Percentiles rank a stretch among this genome's conserved stretches.
Evolutionary conservation across 2,797 vertebrate species (phyloP).

Genomic region (Okamejei kenojei): DNA sequence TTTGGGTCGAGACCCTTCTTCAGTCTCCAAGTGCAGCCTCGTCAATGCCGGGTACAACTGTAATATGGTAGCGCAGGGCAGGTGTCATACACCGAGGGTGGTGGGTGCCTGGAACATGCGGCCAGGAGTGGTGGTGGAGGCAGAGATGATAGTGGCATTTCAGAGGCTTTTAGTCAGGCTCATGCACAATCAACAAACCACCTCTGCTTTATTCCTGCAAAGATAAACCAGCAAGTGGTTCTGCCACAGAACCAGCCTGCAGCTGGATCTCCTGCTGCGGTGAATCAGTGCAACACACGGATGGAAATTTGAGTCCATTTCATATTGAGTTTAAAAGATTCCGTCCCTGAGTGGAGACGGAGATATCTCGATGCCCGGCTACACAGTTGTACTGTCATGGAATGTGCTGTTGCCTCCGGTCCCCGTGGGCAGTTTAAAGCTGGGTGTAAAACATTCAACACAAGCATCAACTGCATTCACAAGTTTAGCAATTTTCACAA

Average conservation of each 20-base stretch:
- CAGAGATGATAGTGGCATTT: too few relatives aligned
- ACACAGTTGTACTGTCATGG: not conserved
- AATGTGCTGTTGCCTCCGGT: not conserved
- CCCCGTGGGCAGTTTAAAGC: not conserved
- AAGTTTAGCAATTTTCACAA: not conserved
- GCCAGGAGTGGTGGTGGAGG: too few relatives aligned
- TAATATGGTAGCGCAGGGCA: too few relatives aligned
- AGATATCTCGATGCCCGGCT: not conserved
- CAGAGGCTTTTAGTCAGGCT: too few relatives aligned
- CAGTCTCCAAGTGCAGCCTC: too few relatives aligned
- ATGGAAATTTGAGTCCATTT: not conserved
- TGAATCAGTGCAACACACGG: not conserved
- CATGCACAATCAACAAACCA: too few relatives aligned
- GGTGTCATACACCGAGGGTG: too few relatives aligned
- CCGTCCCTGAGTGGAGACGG: not conserved
- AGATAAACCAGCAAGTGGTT: not conserved
- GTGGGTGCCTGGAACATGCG: too few relatives aligned
- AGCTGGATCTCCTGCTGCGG: not conserved
- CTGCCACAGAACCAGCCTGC: not conserved
- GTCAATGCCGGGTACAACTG: too few relatives aligned
- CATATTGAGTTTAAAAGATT: not conserved
- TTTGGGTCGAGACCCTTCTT: too few relatives aligned
- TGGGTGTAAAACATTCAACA: not conserved
- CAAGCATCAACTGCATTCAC: not conserved
- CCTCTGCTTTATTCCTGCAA: too few relatives aligned